Conservation (phyloP, 35 echinoderm and acorn worm genomes). For the Apostichopus parvimensis region DNA sequence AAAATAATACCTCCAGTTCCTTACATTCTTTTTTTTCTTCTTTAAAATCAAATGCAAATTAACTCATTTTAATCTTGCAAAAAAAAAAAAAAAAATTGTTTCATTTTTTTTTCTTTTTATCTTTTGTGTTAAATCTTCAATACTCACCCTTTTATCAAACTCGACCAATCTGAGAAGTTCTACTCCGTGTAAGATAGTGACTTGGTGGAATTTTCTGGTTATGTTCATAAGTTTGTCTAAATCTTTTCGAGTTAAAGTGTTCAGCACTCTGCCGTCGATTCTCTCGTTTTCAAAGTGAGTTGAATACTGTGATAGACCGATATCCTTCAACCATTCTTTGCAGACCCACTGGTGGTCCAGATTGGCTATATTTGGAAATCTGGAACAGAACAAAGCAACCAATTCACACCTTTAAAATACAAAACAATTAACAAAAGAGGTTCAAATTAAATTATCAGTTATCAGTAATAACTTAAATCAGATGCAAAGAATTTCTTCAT, state of each 20-base stretch:
- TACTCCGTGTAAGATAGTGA: constrained; percentile 84
- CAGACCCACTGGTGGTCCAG: constrained; percentile 95
- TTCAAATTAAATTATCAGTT: no score
- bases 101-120: no score
- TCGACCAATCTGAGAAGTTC: constrained; percentile 84
- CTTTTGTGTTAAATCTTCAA: no score
- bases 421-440: no score
- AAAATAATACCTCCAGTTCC: no score
- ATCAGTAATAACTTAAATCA: no score
- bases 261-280: constrained; percentile 91
- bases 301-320: constrained; percentile 78
- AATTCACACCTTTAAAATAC: no score
- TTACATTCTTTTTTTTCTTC: no score
- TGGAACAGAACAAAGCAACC: not conserved
- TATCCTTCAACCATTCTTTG: constrained; percentile 82
- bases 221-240: constrained; percentile 91
- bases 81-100: no score
- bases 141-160: constrained; percentile 90
- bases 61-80: no score
- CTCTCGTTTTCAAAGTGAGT: constrained; percentile 75
- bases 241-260: constrained; percentile 84
- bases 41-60: no score
- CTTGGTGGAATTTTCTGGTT: constrained; percentile 93
- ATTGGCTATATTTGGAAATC: constrained; percentile 67
- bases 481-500: no score